These are phyloP conservation scores for Xenops minutus DNA, from an alignment of 2,797 vertebrate species.

Conservation along the genomic window DNA sequence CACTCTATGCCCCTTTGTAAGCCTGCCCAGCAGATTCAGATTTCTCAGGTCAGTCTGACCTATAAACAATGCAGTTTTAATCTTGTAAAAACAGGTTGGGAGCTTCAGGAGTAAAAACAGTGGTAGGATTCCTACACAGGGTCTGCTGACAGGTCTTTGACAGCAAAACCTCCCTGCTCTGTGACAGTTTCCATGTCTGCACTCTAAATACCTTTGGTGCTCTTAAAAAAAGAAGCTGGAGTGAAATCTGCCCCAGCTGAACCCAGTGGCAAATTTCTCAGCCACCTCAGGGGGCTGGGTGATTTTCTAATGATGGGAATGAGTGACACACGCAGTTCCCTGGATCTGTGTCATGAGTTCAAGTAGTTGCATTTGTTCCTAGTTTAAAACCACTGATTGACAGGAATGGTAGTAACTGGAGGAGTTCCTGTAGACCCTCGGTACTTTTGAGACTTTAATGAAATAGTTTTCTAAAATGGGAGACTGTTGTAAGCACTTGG, in stretches of 20 bases:
- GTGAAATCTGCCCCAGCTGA: neutral
- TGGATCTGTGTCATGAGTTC: neutral
- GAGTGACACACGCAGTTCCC: neutral
- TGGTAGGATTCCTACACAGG: neutral
- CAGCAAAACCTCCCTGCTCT: neutral
- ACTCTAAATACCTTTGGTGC: neutral
- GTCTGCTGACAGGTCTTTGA: neutral
- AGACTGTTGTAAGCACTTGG: constrained; percentile 52
- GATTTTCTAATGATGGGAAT: neutral
- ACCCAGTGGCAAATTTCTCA: neutral
- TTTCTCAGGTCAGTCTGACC: neutral
- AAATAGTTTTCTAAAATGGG: neutral
- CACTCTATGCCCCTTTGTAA: neutral
- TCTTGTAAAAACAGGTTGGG: neutral
- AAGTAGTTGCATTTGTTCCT: neutral
- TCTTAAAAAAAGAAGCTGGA: neutral
- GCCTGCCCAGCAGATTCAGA: neutral
- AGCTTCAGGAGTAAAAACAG: neutral
- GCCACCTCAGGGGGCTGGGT: neutral
- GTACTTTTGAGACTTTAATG: neutral
- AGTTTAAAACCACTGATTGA: constrained; percentile 32
- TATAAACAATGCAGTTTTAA: neutral
- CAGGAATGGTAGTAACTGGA: neutral
- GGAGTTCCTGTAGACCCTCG: neutral
- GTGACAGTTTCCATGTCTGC: neutral